A percentile compares a stretch with the other conserved stretches of the same genome.
Evolutionary conservation across 2,797 vertebrate genomes (phyloP).

Genomic region (Acrocephalus scirpaceus): DNA sequence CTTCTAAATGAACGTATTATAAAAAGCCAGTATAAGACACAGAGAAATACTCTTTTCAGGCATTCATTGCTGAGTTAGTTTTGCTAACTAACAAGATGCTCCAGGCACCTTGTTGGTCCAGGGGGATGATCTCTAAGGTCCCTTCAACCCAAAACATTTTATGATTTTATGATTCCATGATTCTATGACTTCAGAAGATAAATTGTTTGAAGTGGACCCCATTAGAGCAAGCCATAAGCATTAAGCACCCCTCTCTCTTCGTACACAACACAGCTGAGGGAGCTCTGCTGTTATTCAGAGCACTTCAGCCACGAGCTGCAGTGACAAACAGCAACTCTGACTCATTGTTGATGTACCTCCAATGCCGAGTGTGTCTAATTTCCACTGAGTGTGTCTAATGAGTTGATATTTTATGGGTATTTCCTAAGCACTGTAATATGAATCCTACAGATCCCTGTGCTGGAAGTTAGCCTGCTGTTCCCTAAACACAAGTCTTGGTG

Average conservation of each 20-base stretch:
- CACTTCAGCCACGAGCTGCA: not conserved
- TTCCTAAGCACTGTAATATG: constrained; percentile 26
- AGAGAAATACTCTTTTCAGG: not conserved
- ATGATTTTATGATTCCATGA: not conserved
- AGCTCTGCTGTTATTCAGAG: not conserved
- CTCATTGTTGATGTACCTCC: constrained; percentile 34
- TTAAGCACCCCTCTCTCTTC: not conserved
- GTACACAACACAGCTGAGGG: not conserved
- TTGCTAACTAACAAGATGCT: too few relatives aligned
- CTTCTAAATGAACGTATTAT: not conserved
- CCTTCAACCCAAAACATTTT: not conserved
- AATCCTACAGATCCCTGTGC: not conserved
- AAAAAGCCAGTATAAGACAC: not conserved
- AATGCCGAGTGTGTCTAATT: not conserved
- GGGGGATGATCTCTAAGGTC: not conserved
- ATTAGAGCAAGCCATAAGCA: not conserved
- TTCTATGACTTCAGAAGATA: not conserved
- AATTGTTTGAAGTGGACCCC: not conserved
- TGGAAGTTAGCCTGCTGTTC: not conserved
- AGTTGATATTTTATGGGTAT: constrained; percentile 40
- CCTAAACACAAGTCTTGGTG: not conserved
- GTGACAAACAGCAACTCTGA: constrained; percentile 52
- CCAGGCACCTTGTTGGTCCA: rapidly evolving
- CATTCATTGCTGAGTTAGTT: not conserved
- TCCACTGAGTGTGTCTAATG: not conserved